Evolutionary conservation across 2,797 vertebrate genomes (phyloP), one percentile per base, ranked within the genome.

Genomic region (Zenarchopterus dispar): DNA sequence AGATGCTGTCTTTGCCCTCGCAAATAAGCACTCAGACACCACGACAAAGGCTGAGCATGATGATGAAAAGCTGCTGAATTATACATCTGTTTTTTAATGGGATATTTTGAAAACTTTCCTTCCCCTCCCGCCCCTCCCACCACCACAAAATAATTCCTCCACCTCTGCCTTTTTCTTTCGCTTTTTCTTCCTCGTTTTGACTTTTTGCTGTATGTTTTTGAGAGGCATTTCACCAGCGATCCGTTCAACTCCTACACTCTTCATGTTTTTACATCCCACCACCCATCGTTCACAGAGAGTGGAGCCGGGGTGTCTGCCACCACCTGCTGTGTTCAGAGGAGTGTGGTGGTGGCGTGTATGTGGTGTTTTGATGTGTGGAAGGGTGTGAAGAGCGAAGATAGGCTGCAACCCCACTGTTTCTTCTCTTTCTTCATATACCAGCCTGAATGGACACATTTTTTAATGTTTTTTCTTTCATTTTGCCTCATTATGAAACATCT

Each of bases 31-130:
- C 76, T 77, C 85, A 75, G 61, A 67, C 80, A 62, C 70, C 74
- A 36, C 75, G 83, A 90, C 85, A 85, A 82, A 79, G 69, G 67
- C 51, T 58, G 74, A 85, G 80, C 65, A 66, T 54, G 73, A 56
- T 81, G 75, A 82, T 80, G 81, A 85, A 86, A 78, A 84, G 62
- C 73, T 78, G 67, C 44, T 88, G 82, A 87, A 88, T 90, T 86
- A 87, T 83, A 84, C 81, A 89, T 84, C 44, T 68, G 67, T 26
- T 70, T 84, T 86, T 81, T 78, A 78, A 82, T 76, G 60, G 74
- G 78, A 72, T 80, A 76, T 85, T 87, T 80, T 81, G 57, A n/a
- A 73, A 84, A 71, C 84, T n/a, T n/a, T n/a, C 73, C 63, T 63
- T 46, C 42, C 51, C 23, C 51, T 36, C 43, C 13, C 11, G 61